phyloP scores from a whole-genome alignment of 1,140 invertebrate genomes.

The Drosophila murphyi region DNA sequence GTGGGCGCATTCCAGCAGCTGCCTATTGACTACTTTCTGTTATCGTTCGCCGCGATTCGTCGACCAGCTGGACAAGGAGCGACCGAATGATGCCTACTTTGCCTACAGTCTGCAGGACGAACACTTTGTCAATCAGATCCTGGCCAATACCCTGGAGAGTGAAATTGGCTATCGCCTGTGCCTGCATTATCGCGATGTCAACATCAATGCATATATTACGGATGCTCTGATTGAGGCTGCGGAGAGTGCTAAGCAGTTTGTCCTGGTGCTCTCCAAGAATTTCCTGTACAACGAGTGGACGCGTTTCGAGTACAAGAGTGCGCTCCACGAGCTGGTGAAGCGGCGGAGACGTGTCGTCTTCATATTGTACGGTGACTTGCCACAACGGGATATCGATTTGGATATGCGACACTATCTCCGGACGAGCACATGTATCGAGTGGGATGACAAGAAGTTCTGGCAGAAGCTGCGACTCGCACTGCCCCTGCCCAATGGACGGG shows the following conservation, averaged over 20 bases:
- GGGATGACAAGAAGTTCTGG: constrained; percentile 97
- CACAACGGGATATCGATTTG: constrained; percentile 93
- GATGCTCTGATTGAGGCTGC: constrained; percentile 96
- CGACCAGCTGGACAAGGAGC: constrained; percentile 91
- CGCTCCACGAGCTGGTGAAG: constrained; percentile 95
- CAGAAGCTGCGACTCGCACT: constrained; percentile 96
- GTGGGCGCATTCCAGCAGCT: constrained; percentile 94
- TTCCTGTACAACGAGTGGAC: constrained; percentile 98
- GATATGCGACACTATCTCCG: constrained; percentile 95
- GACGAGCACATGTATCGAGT: constrained; percentile 95
- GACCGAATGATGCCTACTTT: constrained; percentile 95
- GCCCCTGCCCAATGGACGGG: constrained; percentile 87
- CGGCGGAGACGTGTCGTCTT: constrained; percentile 92
- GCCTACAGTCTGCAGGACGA: constrained; percentile 96
- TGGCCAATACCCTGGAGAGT: constrained; percentile 93
- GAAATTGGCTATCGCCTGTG: constrained; percentile 92
- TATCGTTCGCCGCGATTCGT: constrained; percentile 91
- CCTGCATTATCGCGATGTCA: constrained; percentile 94
- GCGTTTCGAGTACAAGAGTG: constrained; percentile 96
- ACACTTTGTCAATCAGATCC: constrained; percentile 93
- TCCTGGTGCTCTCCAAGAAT: constrained; percentile 95
- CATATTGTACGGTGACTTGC: constrained; percentile 93
- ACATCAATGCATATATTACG: constrained; percentile 92
- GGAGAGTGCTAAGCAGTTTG: constrained; percentile 94
- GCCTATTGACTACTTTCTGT: constrained; percentile 90